Evolutionary conservation across 2,888 invertebrate genomes (phyloP).

Genomic region (Chironomus riparius): DNA sequence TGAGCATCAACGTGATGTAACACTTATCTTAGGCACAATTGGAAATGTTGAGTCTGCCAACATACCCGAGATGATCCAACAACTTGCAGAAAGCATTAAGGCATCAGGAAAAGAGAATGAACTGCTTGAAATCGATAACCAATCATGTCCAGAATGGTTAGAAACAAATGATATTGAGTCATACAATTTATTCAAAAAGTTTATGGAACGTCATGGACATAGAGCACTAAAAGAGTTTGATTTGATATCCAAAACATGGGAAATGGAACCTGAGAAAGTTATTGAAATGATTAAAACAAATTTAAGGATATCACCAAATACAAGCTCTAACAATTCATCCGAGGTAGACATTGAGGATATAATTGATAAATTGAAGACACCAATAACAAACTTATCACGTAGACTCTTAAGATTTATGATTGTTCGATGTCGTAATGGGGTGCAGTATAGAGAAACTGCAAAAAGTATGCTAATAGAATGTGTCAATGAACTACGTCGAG

Average conservation of each 20-base stretch:
- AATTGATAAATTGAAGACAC: conserved; percentile 45
- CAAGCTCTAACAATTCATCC: conserved; percentile 36
- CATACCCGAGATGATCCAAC: conserved; percentile 50
- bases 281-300: conserved; percentile 53
- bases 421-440: conserved; percentile 51
- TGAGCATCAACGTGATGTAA: conserved; percentile 61
- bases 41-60: conserved; percentile 64
- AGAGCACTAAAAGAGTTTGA: conserved; percentile 63
- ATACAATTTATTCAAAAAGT: conserved; percentile 45
- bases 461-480: conserved; percentile 51
- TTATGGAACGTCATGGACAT: conserved; percentile 63
- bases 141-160: conserved; percentile 52
- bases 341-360: conserved; percentile 38
- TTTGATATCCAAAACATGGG: conserved; percentile 56
- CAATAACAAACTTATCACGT: conserved; percentile 40
- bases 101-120: conserved; percentile 43
- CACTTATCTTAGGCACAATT: conserved; percentile 57
- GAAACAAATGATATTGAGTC: conserved; percentile 45
- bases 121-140: conserved; percentile 45
- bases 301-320: conserved; percentile 33
- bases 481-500: conserved; percentile 51
- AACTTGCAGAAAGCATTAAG: conserved; percentile 43
- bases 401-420: conserved; percentile 51
- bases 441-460: conserved; percentile 56
- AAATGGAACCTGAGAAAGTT: conserved; percentile 50